Conservation (phyloP, 1,140 invertebrate genomes). For the Cherax destructor region DNA sequence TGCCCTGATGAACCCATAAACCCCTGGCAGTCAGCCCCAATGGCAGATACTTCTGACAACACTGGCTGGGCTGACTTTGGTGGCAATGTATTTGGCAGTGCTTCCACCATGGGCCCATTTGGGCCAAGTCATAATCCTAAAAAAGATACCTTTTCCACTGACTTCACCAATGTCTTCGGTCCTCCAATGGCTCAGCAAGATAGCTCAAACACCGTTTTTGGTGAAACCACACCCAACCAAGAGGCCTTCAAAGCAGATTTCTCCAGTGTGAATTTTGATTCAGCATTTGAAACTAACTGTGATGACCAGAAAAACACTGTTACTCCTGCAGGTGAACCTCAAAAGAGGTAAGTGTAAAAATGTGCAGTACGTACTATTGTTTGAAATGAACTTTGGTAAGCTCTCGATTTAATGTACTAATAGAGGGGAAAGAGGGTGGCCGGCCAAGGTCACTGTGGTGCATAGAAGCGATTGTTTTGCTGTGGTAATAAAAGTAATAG, state of each 20-base stretch:
- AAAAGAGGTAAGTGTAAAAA: conserved; percentile 31
- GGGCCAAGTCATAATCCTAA: conserved; percentile 2
- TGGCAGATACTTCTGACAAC: conserved; percentile 51
- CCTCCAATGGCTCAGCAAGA: conserved; percentile 19
- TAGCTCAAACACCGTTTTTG: conserved; percentile 50
- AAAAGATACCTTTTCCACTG: conserved; percentile 20
- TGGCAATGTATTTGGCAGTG: conserved; percentile 17
- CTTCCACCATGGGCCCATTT: conserved; percentile 5
- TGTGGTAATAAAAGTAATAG: no score
- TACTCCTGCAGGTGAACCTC: conserved; percentile 40
- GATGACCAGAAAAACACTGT: conserved; percentile 50
- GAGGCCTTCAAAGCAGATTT: conserved; percentile 57
- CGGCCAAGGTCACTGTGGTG: no score
- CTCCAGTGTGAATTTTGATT: conserved; percentile 57
- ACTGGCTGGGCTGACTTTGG: conserved; percentile 61
- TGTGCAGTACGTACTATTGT: neutral
- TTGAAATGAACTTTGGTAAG: no score
- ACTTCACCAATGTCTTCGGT: conserved; percentile 31
- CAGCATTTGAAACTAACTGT: conserved; percentile 56
- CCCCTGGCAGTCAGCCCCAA: conserved; percentile 55
- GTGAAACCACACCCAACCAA: conserved; percentile 48
- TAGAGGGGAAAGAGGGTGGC: no score
- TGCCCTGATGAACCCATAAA: conserved; percentile 24
- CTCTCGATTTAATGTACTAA: no score
- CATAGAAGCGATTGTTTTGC: no score